phyloP scores from a whole-genome alignment of 2,888 invertebrate genomes.

The Sussaba pulchella region DNA sequence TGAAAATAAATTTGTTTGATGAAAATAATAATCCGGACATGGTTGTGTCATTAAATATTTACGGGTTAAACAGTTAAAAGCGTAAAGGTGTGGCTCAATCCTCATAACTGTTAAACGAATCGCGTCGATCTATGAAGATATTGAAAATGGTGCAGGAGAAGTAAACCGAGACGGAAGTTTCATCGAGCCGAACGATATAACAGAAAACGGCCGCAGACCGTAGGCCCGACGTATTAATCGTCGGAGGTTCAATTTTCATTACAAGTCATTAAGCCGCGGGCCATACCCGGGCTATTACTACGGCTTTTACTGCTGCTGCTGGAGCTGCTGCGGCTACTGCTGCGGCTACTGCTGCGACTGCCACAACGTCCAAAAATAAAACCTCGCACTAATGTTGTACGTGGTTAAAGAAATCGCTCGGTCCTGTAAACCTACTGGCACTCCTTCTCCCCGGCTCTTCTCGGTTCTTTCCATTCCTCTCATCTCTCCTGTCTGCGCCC shows the following conservation, averaged over 20 bases:
- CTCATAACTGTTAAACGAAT: background rate
- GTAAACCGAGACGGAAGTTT: background rate
- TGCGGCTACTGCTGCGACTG: too few species aligned
- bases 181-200: constrained; percentile 2
- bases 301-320: too few species aligned
- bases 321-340: too few species aligned
- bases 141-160: background rate
- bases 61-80: too few species aligned
- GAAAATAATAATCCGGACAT: too few species aligned
- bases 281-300: background rate
- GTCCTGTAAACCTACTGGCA: background rate
- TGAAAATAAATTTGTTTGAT: too few species aligned
- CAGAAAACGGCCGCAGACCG: background rate
- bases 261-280: constrained; percentile 53
- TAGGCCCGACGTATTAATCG: constrained; percentile 22
- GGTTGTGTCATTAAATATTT: too few species aligned
- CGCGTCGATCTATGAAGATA: constrained; percentile 16
- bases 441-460: background rate
- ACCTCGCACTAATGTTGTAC: background rate
- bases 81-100: too few species aligned
- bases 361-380: constrained; percentile 41
- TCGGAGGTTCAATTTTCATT: constrained; percentile 45
- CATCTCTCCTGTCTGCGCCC: constrained; percentile 54
- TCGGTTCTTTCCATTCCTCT: constrained; percentile 33
- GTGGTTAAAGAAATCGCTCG: constrained; percentile 37